phyloP scores from a whole-genome alignment of 2,888 invertebrate genomes.

The Apeira syringaria region DNA sequence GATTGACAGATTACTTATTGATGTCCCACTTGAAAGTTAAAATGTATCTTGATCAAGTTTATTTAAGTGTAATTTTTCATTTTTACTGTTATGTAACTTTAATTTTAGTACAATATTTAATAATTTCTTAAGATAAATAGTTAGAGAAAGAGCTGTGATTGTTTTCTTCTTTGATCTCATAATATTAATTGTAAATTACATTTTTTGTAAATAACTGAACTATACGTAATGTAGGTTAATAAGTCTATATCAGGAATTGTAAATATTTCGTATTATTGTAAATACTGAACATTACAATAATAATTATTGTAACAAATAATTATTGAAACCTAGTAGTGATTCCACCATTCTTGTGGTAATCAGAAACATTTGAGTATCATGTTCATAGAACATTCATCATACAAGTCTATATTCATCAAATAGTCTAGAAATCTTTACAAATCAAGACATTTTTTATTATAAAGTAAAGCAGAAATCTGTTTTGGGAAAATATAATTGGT shows the following conservation, averaged over 20 bases:
- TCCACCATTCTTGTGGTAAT: conserved; percentile 64
- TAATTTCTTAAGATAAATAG: neutral
- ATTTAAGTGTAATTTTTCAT: no score
- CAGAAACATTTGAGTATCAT: conserved; percentile 59
- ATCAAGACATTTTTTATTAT: no score
- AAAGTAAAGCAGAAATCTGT: no score
- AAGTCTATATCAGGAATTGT: conserved; percentile 70
- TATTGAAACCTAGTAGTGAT: conserved; percentile 40
- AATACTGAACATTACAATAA: conserved; percentile 53
- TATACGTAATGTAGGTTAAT: conserved; percentile 61
- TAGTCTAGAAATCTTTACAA: no score
- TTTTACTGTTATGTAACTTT: no score
- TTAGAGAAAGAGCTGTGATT: conserved; percentile 33
- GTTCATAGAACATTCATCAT: conserved; percentile 72
- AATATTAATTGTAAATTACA: conserved; percentile 46
- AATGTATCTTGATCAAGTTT: no score
- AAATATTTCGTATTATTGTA: conserved; percentile 74
- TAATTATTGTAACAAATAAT: conserved; percentile 39
- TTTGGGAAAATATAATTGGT: no score
- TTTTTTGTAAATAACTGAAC: conserved; percentile 58
- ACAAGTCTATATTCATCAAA: conserved; percentile 21
- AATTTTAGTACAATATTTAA: no score
- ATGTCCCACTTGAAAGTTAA: no score
- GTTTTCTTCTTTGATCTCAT: conserved; percentile 30
- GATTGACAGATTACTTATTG: no score